phyloP scores from a whole-genome alignment of 2,797 vertebrate species.

The Acipenser oxyrinchus region DNA sequence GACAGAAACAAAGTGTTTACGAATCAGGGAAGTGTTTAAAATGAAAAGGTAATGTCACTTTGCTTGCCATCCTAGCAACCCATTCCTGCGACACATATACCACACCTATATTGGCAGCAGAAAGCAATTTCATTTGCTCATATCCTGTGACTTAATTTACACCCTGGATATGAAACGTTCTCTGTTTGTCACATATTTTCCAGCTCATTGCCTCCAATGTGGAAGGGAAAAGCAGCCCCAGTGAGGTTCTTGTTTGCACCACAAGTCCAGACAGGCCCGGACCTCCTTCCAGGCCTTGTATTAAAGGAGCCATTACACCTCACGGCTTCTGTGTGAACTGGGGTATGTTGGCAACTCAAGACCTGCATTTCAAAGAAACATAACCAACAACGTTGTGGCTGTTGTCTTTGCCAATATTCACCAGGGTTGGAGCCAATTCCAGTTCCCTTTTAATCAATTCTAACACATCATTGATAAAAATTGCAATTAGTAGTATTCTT shows the following conservation, averaged over 20 bases:
- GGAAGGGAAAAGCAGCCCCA: slow-evolving; percentile 89
- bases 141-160: too few species aligned
- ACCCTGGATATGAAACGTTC: too few species aligned
- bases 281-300: slow-evolving; percentile 72
- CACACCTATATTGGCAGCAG: too few species aligned
- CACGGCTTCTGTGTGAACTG: slow-evolving; percentile 83
- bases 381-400: not conserved
- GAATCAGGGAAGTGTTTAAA: too few species aligned
- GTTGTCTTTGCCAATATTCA: too few species aligned
- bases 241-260: slow-evolving; percentile 86
- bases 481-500: not conserved
- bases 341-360: slow-evolving; percentile 59
- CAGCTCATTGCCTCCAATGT: slow-evolving; percentile 86
- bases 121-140: too few species aligned
- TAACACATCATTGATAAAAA: not conserved
- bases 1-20: too few species aligned
- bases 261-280: slow-evolving; percentile 92
- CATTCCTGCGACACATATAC: too few species aligned
- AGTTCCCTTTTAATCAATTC: not conserved
- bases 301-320: slow-evolving; percentile 64
- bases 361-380: not conserved
- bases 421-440: too few species aligned
- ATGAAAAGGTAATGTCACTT: too few species aligned
- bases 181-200: slow-evolving; percentile 14
- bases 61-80: too few species aligned